Conservation (phyloP, 2,113 vertebrate genomes). For the Sula dactylatra region DNA sequence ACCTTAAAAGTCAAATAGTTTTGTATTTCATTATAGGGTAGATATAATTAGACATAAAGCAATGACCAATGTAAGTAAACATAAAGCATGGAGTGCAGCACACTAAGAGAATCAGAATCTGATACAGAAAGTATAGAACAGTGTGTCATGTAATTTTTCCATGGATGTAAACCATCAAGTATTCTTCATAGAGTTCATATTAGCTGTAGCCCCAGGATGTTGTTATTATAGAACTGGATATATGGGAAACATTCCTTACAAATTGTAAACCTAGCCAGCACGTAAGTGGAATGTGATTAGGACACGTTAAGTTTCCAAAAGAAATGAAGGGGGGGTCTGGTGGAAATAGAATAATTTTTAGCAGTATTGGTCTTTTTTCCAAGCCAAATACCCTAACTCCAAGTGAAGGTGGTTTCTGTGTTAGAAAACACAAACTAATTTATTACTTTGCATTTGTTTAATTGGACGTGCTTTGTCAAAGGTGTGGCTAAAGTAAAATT, state of each 20-base stretch:
- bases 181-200: neutral
- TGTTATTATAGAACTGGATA: neutral
- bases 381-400: neutral
- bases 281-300: neutral
- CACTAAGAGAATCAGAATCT: neutral
- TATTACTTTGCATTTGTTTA: neutral
- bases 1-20: neutral
- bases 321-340: neutral
- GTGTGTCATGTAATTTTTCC: neutral
- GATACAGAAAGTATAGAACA: neutral
- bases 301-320: neutral
- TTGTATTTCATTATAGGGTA: neutral
- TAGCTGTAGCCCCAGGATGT: neutral
- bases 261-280: neutral
- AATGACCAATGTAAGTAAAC: neutral
- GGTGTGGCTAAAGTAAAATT: neutral
- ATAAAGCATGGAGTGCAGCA: neutral
- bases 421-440: neutral
- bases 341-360: neutral
- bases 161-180: neutral
- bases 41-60: neutral
- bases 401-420: neutral
- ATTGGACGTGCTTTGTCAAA: conserved; percentile 17
- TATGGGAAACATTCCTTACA: neutral
- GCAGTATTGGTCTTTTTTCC: neutral